Evolutionary conservation across 2,797 vertebrate genomes (phyloP).

Genomic region (Chaetodon trifasciatus): DNA sequence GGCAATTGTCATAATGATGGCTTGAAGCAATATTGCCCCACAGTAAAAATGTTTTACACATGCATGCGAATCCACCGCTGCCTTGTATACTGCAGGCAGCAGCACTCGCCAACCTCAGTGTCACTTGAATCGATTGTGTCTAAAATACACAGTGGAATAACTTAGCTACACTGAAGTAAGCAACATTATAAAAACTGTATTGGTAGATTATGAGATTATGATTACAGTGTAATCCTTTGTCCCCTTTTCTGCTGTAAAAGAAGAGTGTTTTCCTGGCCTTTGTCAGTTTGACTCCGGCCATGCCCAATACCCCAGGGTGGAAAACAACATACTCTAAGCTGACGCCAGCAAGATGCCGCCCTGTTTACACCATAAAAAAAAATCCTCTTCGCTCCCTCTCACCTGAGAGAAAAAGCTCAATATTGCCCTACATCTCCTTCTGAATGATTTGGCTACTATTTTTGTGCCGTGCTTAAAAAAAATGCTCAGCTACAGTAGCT

Average conservation of each 20-base stretch:
- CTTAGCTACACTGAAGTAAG: constrained; percentile 37
- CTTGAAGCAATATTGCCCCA: constrained; percentile 68
- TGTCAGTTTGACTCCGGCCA: constrained; percentile 28
- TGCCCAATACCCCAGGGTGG: neutral
- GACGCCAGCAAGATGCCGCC: constrained; percentile 34
- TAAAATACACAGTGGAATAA: constrained; percentile 58
- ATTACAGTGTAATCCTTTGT: constrained; percentile 53
- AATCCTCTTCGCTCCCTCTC: constrained; percentile 34
- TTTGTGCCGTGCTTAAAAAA: constrained; percentile 64
- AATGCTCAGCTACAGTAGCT: constrained; percentile 52
- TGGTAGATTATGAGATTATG: constrained; percentile 60
- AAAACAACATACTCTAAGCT: constrained; percentile 12
- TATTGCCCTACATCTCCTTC: constrained; percentile 84
- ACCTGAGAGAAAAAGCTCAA: constrained; percentile 77
- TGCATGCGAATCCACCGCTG: constrained; percentile 29
- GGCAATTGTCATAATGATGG: constrained; percentile 79
- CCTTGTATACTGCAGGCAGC: constrained; percentile 24
- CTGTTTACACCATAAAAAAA: constrained; percentile 46
- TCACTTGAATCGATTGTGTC: constrained; percentile 56
- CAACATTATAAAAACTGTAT: constrained; percentile 49
- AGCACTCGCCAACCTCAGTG: constrained; percentile 38
- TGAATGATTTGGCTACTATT: constrained; percentile 84
- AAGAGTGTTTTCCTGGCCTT: constrained; percentile 20
- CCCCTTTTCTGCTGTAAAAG: constrained; percentile 35
- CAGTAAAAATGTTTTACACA: constrained; percentile 65